phyloP scores from a whole-genome alignment of 2,797 vertebrate species.

The Etheostoma perlongum region DNA sequence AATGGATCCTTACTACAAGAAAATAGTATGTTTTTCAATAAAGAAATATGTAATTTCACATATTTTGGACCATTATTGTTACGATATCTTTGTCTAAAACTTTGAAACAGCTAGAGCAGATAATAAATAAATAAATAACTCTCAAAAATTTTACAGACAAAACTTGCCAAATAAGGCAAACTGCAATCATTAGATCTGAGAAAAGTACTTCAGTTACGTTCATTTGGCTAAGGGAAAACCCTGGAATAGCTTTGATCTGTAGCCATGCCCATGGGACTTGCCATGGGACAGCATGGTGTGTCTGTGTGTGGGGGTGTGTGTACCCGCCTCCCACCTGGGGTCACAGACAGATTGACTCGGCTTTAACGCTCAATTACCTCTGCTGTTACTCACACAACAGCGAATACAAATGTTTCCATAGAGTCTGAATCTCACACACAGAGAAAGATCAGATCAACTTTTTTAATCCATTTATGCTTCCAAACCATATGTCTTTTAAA shows the following conservation, averaged over 20 bases:
- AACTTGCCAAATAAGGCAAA: too few relatives aligned
- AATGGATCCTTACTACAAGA: too few relatives aligned
- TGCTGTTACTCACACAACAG: conserved; percentile 13
- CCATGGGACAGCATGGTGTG: not conserved
- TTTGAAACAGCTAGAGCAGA: too few relatives aligned
- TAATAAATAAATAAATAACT: too few relatives aligned
- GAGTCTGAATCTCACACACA: conserved; percentile 20
- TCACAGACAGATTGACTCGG: conserved; percentile 49
- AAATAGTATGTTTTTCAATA: too few relatives aligned
- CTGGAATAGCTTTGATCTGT: not conserved
- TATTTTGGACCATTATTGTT: too few relatives aligned
- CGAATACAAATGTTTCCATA: not conserved
- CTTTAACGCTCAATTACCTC: conserved; percentile 52
- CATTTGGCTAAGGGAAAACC: too few relatives aligned
- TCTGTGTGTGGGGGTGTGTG: not conserved
- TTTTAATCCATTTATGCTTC: conserved; percentile 1
- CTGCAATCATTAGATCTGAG: too few relatives aligned
- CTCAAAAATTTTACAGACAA: too few relatives aligned
- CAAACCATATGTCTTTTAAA: not conserved
- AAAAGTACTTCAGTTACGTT: too few relatives aligned
- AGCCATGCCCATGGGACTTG: not conserved
- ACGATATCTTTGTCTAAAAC: too few relatives aligned
- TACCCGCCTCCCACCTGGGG: not conserved
- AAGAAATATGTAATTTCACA: too few relatives aligned
- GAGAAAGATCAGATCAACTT: conserved; percentile 14